phyloP scores from a whole-genome alignment of 2,113 vertebrate genomes.

The Trinectes maculatus region DNA sequence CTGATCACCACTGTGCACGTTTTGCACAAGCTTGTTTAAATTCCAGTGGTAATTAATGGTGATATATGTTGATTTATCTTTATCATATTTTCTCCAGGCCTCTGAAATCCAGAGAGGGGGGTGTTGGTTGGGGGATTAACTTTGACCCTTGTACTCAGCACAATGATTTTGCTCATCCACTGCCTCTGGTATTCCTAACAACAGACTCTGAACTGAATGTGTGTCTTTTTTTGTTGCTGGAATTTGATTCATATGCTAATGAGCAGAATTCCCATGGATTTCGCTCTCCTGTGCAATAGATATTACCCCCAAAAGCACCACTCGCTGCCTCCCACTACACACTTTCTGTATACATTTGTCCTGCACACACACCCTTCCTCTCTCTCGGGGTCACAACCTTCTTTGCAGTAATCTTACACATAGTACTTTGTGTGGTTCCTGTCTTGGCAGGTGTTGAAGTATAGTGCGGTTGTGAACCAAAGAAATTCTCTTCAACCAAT shows the following conservation, averaged over 20 bases:
- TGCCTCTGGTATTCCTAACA: constrained; percentile 47
- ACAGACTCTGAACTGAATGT: constrained; percentile 50
- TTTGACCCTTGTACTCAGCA: constrained; percentile 37
- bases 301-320: constrained; percentile 49
- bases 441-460: constrained; percentile 21
- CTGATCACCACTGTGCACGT: neutral
- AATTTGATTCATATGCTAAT: constrained; percentile 80
- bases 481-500: neutral
- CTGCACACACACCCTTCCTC: constrained; percentile 25
- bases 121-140: too few relatives aligned
- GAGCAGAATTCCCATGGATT: constrained; percentile 69
- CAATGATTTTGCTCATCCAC: constrained; percentile 54
- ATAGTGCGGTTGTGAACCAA: neutral
- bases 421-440: neutral
- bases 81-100: constrained; percentile 9
- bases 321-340: neutral
- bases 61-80: constrained; percentile 32
- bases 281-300: constrained; percentile 59
- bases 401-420: constrained; percentile 26
- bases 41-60: neutral
- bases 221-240: constrained; percentile 62
- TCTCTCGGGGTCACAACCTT: constrained; percentile 32
- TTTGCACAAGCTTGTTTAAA: constrained; percentile 23
- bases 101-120: constrained; percentile 27
- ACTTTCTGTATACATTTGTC: constrained; percentile 24